phyloP scores from a whole-genome alignment of 1,140 invertebrate genomes.

The Achatina immaculata region DNA sequence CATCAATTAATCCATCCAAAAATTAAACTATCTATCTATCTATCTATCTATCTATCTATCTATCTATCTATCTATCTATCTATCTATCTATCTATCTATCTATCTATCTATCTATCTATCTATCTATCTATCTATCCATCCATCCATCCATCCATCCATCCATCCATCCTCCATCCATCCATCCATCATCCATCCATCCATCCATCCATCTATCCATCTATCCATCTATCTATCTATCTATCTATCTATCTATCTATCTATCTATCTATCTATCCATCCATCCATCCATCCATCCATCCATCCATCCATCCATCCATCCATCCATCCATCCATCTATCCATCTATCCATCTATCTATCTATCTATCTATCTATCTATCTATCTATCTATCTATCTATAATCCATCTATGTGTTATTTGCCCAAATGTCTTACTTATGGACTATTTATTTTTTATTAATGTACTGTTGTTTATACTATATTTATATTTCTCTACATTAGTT shows the following conservation, averaged over 20 bases:
- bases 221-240: background rate
- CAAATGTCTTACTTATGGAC: too few relatives aligned
- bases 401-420: too few relatives aligned
- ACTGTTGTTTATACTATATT: too few relatives aligned
- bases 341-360: background rate
- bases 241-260: slow-evolving; percentile 10
- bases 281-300: slow-evolving; percentile 4
- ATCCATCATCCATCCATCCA: background rate
- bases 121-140: background rate
- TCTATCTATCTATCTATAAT: too few relatives aligned
- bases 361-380: background rate
- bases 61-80: slow-evolving; percentile 22
- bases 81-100: background rate
- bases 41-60: slow-evolving; percentile 22
- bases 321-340: background rate
- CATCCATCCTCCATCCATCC: background rate
- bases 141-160: background rate
- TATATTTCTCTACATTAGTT: too few relatives aligned
- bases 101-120: background rate
- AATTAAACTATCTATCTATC: slow-evolving; percentile 9
- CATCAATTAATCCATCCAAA: too few relatives aligned
- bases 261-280: slow-evolving; percentile 8
- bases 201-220: background rate
- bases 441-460: too few relatives aligned
- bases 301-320: slow-evolving; percentile 4